Percentiles rank a stretch among this genome's conserved stretches.
These are phyloP conservation scores for Drosophila nigricruria DNA, from an alignment of 2,888 invertebrate species.

Conservation along the genomic window DNA sequence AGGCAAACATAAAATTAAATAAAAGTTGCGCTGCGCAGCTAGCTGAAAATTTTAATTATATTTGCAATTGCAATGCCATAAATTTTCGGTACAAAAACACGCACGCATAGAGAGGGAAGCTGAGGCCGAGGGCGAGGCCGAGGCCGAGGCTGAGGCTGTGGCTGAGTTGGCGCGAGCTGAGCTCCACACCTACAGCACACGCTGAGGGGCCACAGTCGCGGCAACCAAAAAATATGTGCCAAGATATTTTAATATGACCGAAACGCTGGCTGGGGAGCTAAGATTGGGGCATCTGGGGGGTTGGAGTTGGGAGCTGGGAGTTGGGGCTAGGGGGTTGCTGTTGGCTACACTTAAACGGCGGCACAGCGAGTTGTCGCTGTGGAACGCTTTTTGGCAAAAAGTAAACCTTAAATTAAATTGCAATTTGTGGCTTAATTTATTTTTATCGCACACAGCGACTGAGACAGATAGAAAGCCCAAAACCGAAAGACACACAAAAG, in stretches of 20 bases:
- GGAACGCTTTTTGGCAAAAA: slow-evolving; percentile 40
- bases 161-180: background rate
- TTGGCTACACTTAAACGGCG: slow-evolving; percentile 17
- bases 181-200: slow-evolving; percentile 47
- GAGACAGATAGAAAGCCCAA: slow-evolving; percentile 39
- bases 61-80: slow-evolving; percentile 80
- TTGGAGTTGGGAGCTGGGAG: background rate
- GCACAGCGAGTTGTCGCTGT: slow-evolving; percentile 26
- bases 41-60: slow-evolving; percentile 80
- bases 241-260: slow-evolving; percentile 78
- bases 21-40: slow-evolving; percentile 51
- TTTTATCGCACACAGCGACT: slow-evolving; percentile 64
- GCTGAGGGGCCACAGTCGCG: slow-evolving; percentile 20
- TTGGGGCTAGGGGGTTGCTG: background rate
- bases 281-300: background rate
- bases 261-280: slow-evolving; percentile 3
- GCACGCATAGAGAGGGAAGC: slow-evolving; percentile 9
- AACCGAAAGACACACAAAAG: slow-evolving; percentile 31
- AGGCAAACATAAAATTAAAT: slow-evolving; percentile 47
- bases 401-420: slow-evolving; percentile 79
- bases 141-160: background rate
- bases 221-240: slow-evolving; percentile 74
- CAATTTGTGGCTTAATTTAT: slow-evolving; percentile 79
- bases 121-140: background rate
- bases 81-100: slow-evolving; percentile 57